These are phyloP conservation scores for Furcula furcula DNA, from an alignment of 2,888 invertebrate genomes.

Conservation along the genomic window DNA sequence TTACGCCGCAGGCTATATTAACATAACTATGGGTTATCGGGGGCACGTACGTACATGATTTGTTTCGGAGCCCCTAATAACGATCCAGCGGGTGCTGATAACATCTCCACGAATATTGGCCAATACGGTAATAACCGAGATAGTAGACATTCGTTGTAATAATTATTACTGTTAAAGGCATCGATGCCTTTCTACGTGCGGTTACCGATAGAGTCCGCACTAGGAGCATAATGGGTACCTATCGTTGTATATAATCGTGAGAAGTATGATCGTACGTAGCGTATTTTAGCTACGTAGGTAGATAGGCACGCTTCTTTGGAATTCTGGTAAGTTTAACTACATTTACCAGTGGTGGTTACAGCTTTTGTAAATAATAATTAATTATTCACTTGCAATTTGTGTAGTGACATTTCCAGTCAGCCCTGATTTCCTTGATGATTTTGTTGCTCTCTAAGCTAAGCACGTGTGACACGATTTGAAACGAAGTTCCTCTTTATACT, in stretches of 20 bases:
- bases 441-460: no score
- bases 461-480: no score
- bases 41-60: slow-evolving; percentile 50
- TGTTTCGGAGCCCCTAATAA: slow-evolving; percentile 54
- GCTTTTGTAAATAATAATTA: no score
- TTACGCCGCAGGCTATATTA: slow-evolving; percentile 25
- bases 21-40: slow-evolving; percentile 50
- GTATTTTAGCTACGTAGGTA: no score
- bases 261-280: no score
- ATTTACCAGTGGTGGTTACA: no score
- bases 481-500: no score
- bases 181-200: slow-evolving; percentile 5
- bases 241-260: neutral
- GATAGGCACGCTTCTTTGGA: no score
- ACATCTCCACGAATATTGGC: slow-evolving; percentile 59
- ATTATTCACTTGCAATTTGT: no score
- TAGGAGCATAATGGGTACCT: neutral
- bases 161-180: slow-evolving; percentile 32
- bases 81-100: slow-evolving; percentile 42
- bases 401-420: no score
- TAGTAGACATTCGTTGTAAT: slow-evolving; percentile 38
- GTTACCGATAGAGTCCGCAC: neutral
- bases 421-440: no score
- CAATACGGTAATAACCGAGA: slow-evolving; percentile 37
- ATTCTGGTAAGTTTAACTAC: no score